Evolutionary conservation across 1,140 invertebrate species (phyloP).

Genomic region (Periplaneta americana): DNA sequence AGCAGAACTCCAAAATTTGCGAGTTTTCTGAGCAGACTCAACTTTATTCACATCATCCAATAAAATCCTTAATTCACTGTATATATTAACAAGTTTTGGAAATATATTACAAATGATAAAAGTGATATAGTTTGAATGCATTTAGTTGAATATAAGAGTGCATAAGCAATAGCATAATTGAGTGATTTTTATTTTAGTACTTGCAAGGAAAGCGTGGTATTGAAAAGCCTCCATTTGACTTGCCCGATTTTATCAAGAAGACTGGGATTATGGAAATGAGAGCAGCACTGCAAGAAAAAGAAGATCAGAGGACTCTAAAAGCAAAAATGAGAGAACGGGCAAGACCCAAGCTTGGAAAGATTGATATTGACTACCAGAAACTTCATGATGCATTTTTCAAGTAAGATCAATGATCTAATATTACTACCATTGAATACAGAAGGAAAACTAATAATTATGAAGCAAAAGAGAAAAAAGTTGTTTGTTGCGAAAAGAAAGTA

Average conservation of each 20-base stretch:
- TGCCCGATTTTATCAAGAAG: conserved; percentile 98
- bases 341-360: conserved; percentile 97
- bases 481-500: no score
- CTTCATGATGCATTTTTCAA: conserved; percentile 99
- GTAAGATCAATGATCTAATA: conserved; percentile 34
- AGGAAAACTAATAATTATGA: no score
- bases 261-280: conserved; percentile 99
- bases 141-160: no score
- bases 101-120: no score
- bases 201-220: conserved; percentile 96
- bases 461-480: no score
- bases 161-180: no score
- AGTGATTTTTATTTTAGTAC: conserved; percentile 42
- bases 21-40: no score
- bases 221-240: conserved; percentile 97
- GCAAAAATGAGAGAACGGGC: conserved; percentile 97
- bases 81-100: no score
- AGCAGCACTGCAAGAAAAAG: conserved; percentile 96
- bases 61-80: no score
- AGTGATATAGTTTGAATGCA: no score
- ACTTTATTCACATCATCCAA: no score
- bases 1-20: no score
- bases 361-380: conserved; percentile 99
- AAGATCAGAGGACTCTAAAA: conserved; percentile 94
- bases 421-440: background rate